phyloP scores from a whole-genome alignment of 2,888 invertebrate species.

The Tubulanus polymorphus region DNA sequence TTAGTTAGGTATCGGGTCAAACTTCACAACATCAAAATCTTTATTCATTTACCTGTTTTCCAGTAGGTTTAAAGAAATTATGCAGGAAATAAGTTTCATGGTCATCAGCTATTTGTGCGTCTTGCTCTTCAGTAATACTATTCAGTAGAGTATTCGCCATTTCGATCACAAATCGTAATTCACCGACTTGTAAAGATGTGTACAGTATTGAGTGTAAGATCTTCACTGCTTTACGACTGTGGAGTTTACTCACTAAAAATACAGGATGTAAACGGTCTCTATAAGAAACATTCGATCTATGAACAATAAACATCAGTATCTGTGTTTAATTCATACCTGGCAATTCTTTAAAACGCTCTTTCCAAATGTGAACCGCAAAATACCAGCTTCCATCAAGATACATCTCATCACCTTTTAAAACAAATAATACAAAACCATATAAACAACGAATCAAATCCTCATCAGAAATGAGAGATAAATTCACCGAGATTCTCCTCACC shows the following conservation, averaged over 20 bases:
- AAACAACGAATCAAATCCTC: neutral
- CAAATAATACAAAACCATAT: constrained; percentile 1
- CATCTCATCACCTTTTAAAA: constrained; percentile 31
- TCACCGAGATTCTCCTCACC: neutral
- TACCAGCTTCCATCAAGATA: constrained; percentile 43
- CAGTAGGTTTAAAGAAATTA: neutral
- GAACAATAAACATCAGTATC: no score
- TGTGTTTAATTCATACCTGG: constrained; percentile 29
- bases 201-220: constrained; percentile 44
- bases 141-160: constrained; percentile 37
- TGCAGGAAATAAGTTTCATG: neutral
- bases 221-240: constrained; percentile 27
- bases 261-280: no score
- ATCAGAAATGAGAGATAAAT: neutral
- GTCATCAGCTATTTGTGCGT: neutral
- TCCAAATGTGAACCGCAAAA: constrained; percentile 42
- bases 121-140: neutral
- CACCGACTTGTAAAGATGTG: constrained; percentile 36
- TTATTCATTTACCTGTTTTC: neutral
- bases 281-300: no score
- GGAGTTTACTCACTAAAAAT: constrained; percentile 4
- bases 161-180: constrained; percentile 32
- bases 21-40: no score
- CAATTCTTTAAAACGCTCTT: constrained; percentile 30
- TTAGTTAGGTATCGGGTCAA: no score